phyloP scores from a whole-genome alignment of 2,888 invertebrate genomes.

The Lithophane socia region DNA sequence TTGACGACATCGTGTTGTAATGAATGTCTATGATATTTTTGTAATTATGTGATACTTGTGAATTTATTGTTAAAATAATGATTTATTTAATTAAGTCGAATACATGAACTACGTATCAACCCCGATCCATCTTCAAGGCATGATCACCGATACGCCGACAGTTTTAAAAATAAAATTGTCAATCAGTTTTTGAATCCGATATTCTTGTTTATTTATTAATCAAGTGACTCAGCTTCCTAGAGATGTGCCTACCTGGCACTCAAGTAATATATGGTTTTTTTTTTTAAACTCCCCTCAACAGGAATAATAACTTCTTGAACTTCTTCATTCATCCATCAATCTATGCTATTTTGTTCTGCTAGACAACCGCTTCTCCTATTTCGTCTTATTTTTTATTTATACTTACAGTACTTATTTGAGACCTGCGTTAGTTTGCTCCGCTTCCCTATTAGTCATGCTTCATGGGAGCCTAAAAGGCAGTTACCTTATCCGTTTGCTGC shows the following conservation, averaged over 20 bases:
- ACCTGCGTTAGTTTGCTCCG: slow-evolving; percentile 21
- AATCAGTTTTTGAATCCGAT: slow-evolving; percentile 2
- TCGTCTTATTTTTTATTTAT: not conserved
- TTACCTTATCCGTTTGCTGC: slow-evolving; percentile 30
- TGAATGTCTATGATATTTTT: slow-evolving; percentile 64
- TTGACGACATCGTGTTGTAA: slow-evolving; percentile 53
- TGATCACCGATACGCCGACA: not conserved
- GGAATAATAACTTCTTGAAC: not conserved
- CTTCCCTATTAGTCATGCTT: slow-evolving; percentile 40
- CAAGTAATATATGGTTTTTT: too few species aligned
- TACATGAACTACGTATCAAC: slow-evolving; percentile 34
- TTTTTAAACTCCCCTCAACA: not conserved
- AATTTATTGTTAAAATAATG: slow-evolving; percentile 48
- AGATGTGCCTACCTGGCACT: not conserved
- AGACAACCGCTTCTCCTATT: slow-evolving; percentile 4
- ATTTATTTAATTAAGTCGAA: slow-evolving; percentile 52
- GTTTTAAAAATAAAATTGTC: not conserved
- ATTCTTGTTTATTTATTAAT: not conserved
- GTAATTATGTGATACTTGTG: slow-evolving; percentile 62
- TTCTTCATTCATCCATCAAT: not conserved
- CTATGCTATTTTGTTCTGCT: slow-evolving; percentile 13
- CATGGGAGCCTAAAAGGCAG: slow-evolving; percentile 27
- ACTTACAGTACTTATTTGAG: slow-evolving; percentile 1
- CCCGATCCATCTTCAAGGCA: slow-evolving; percentile 15
- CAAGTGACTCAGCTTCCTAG: not conserved